These are phyloP conservation scores for Phenacoccus solenopsis DNA, from an alignment of 1,140 invertebrate genomes.

Conservation along the genomic window DNA sequence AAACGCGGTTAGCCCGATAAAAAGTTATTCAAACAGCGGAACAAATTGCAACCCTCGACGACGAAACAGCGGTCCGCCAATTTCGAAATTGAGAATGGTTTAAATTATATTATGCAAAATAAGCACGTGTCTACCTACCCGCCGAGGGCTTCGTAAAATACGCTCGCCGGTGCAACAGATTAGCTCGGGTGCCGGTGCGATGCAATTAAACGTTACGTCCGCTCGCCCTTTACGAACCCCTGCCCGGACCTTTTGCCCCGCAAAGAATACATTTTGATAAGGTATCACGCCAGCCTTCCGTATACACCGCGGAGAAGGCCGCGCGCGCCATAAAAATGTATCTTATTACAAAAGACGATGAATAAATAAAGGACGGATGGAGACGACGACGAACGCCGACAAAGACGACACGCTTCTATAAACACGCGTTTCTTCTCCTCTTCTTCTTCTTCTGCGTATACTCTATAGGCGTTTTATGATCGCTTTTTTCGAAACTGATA, in stretches of 20 bases:
- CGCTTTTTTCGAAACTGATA: too few relatives aligned
- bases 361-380: neutral
- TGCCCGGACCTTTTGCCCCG: neutral
- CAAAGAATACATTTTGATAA: neutral
- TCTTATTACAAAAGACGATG: conserved; percentile 2
- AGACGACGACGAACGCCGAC: too few relatives aligned
- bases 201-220: too few relatives aligned
- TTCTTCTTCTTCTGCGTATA: too few relatives aligned
- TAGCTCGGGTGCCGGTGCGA: neutral
- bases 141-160: too few relatives aligned
- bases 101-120: conserved; percentile 4
- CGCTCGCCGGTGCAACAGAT: neutral
- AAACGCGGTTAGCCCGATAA: neutral
- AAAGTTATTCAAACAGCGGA: neutral
- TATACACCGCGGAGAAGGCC: neutral
- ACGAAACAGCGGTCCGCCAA: neutral
- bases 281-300: neutral
- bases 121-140: neutral
- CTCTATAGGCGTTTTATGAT: too few relatives aligned
- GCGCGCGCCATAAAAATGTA: neutral
- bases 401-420: neutral
- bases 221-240: too few relatives aligned
- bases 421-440: too few relatives aligned
- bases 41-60: neutral
- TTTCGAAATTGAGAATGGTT: neutral